Evolutionary conservation across 2,888 invertebrate genomes (phyloP), one percentile per base, ranked within the genome.

Genomic region (Scaptomyza tumidula): DNA sequence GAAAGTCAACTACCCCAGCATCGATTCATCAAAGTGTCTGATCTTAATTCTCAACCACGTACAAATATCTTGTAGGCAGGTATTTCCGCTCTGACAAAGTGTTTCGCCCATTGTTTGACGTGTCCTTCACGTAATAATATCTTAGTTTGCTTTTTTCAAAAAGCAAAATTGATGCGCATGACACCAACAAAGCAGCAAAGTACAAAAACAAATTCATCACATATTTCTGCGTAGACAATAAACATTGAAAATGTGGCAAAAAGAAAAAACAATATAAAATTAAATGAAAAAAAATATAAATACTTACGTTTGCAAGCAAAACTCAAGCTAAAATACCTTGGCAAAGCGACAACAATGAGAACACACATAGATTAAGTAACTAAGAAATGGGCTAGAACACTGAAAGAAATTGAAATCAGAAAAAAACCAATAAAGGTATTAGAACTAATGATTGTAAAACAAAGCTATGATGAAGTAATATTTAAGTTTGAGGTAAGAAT

Each of bases 281-380:
- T 77, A 76, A 82, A 79, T 80, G 80, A 5, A 41, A 41, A 41
- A 16, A 41, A 16, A 41, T 70, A 41, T 70, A 75, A 85, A 86
- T 74, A 74, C 81, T 76, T 77, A 76, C 75, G 77, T 73, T 77
- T 48, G 81, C 84, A 78, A 65, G 62, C 65, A 72, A 67, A 71
- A 74, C 62, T 62, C 60, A 75, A 75, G 71, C 64, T 73, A 83
- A 82, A 86, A 86, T 87, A 83, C 88, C 77, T 86, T 87, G 86
- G 88, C 88, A 88, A 76, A 70, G 71, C 87, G 86, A 88, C 86
- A 86, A 69, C 85, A 83, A 86, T 80, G 85, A 73, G 80, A 41
- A 41, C 67, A 62, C 69, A 78, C 64, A 77, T 66, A 78, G 83
- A 86, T 87, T 86, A 86, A 86, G 87, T 87, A 86, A 86, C 87